These are phyloP conservation scores for Phytoseiulus persimilis DNA, from an alignment of 2,888 invertebrate species.

Conservation along the genomic window DNA sequence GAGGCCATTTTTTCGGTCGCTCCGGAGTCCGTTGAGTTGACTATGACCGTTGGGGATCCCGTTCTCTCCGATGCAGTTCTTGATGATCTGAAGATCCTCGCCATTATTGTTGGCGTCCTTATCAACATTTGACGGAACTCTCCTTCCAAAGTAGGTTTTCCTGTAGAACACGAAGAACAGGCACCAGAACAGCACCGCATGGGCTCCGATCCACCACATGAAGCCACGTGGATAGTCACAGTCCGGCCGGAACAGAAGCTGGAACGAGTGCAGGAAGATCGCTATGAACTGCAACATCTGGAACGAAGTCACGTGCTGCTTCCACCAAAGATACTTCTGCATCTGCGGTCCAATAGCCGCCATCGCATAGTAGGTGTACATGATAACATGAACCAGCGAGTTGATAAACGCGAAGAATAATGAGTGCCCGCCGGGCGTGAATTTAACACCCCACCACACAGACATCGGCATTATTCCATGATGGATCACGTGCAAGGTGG, in stretches of 20 bases:
- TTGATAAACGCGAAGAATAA: too few relatives aligned
- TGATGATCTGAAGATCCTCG: background rate
- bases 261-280: conserved; percentile 45
- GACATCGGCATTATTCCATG: conserved; percentile 95
- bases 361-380: too few relatives aligned
- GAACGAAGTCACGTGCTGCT: too few relatives aligned
- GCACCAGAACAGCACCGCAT: conserved; percentile 91
- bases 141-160: conserved; percentile 59
- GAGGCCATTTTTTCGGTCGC: too few relatives aligned
- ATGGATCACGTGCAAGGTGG: conserved; percentile 87
- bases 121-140: too few relatives aligned
- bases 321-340: too few relatives aligned
- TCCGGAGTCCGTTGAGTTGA: background rate
- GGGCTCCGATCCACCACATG: conserved; percentile 91
- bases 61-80: background rate
- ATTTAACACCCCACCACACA: conserved; percentile 90
- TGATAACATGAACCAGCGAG: too few relatives aligned
- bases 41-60: background rate
- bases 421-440: conserved; percentile 62
- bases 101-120: background rate
- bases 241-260: conserved; percentile 66
- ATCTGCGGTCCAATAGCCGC: too few relatives aligned
- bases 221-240: conserved; percentile 87
- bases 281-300: too few relatives aligned
- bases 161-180: conserved; percentile 90